Evolutionary conservation across 1,140 invertebrate genomes (phyloP), one percentile per base, ranked within the genome.

Genomic region (Archivesica marissinica): DNA sequence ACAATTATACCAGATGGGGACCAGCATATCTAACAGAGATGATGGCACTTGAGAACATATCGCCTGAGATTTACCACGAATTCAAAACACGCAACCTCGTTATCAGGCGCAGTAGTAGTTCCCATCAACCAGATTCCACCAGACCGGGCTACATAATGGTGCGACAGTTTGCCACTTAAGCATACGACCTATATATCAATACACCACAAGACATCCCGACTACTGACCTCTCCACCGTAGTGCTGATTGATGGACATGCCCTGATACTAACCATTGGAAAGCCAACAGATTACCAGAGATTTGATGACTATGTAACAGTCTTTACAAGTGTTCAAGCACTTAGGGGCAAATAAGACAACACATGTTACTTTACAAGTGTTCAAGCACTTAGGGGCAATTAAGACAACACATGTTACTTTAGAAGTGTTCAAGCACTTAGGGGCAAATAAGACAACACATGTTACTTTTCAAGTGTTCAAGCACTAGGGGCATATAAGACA

Each of bases 91-190:
- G 79, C 23, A 70, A 86, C 38, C 38, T 86, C 35, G 76, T 81
- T 50, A 64, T 86, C 41, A 86, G 72, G 44, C 30, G 30, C 17
- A 80, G 30, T 20, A 50, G 72, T 50, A 44, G 39, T 6, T 39
- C 30, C 9, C 82, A n/a, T 86, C 84, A 80, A 82, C 35, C 23
- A 81, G 33, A 50, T 86, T 30, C 76, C 84, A n/a, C 39, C 50
- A 35, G 83, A 81, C 50, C 83, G 81, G 38, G 85, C 64, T n/a
- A 86, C 78, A 23, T 66, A 86, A 25, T 75, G 79, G 80, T 64
- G 75, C 2, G 61, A 84, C 25, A 74, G 28, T 30, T 72, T 3
- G 17, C 17, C 20, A 28, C 41, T 11, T 20, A 39, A 39, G 41
- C 68, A 15, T n/a, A 15, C 20, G 68, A 72, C 20, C 20, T 39